These are phyloP conservation scores for Papilio elwesi DNA, from an alignment of 2,888 invertebrate genomes.

Conservation along the genomic window DNA sequence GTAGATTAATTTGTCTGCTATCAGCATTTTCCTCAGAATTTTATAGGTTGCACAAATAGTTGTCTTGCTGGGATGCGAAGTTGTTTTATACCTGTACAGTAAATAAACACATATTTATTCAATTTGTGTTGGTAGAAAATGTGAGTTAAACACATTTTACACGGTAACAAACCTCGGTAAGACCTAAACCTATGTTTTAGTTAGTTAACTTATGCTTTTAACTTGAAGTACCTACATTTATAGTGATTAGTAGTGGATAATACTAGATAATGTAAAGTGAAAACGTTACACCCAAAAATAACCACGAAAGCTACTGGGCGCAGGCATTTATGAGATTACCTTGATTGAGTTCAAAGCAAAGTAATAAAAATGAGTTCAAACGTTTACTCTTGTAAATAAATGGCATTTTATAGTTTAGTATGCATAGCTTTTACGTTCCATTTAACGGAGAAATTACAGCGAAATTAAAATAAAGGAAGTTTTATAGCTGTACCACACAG, in stretches of 20 bases:
- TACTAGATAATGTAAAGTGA: background rate
- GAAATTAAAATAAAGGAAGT: too few species aligned
- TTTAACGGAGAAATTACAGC: background rate
- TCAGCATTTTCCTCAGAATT: too few species aligned
- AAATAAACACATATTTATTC: too few species aligned
- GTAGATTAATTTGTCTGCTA: too few species aligned
- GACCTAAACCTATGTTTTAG: too few species aligned
- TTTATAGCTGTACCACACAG: too few species aligned
- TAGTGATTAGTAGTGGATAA: background rate
- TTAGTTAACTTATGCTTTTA: background rate
- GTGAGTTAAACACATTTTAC: too few species aligned
- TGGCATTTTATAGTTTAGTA: background rate
- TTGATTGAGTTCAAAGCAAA: conserved; percentile 21
- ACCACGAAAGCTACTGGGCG: conserved; percentile 3
- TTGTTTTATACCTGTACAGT: too few species aligned
- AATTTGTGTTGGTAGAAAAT: too few species aligned
- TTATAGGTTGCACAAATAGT: too few species aligned
- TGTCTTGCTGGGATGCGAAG: too few species aligned
- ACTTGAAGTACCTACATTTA: background rate
- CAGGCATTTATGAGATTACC: conserved; percentile 3
- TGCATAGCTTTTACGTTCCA: conserved; percentile 2
- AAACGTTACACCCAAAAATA: conserved; percentile 2
- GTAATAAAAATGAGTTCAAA: conserved; percentile 17
- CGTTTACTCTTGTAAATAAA: background rate
- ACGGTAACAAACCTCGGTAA: too few species aligned